Evolutionary conservation across 2,888 invertebrate species (phyloP), one percentile per base, ranked within the genome.

Genomic region (Pterobdella sp.): DNA sequence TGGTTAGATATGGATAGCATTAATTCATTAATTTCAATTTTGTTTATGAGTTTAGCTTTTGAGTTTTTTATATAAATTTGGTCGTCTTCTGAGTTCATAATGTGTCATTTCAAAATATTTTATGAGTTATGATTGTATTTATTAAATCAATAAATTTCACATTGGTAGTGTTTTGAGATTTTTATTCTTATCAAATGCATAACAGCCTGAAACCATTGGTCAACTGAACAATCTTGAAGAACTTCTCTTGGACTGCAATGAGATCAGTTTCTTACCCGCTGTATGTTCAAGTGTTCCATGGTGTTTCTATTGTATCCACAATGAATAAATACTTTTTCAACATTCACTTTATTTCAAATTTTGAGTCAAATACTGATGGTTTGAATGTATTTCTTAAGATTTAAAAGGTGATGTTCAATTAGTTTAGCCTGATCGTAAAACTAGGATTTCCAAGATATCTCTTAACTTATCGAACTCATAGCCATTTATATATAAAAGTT

Each of bases 191-290:
- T n/a, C n/a, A n/a, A n/a, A n/a, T n/a, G n/a, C n/a, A n/a, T n/a
- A 86, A 74, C 86, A 93, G 91, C 96, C 97, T 42, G 88, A 91
- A 75, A 92, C 93, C 82, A 91, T 98, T 81, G 97, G 97, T 73
- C 90, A 91, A 82, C 87, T 98, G 80, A 91, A 93, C 72, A 90
- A 91, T 52, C 87, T 98, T 70, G 92, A 94, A 84, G 98, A 99
- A 85, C 88, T 99, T 77, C 98, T 96, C 94, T 86, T 97, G 80
- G 98, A 98, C 86, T 93, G 94, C 85, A 98, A 99, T 86, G 93
- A 94, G 84, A 87, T 98, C 77, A 91, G 91, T 82, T 90, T 90
- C 81, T 87, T 98, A 80, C 98, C 98, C 35, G 88, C 49, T 49
- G 74, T 74, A 49, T n/a, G 70, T 63, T 36, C 35, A 49, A 32